phyloP scores from a whole-genome alignment of 2,113 vertebrate species.

The Lamprotornis superbus region DNA sequence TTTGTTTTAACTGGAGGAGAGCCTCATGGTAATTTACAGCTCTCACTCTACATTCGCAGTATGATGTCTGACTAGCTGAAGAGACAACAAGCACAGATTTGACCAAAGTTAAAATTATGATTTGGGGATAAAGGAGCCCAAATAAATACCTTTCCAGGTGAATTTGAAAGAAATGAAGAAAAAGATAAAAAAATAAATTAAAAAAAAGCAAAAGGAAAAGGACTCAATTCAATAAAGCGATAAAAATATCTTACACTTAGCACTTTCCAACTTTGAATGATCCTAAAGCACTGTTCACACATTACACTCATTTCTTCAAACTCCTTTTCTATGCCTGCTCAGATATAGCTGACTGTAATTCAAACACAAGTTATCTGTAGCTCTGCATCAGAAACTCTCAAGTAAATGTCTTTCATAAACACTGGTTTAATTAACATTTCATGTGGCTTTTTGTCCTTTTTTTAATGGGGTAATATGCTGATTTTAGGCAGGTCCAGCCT shows the following conservation, averaged over 20 bases:
- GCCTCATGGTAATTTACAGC: background rate
- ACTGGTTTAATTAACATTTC: background rate
- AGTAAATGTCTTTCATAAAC: background rate
- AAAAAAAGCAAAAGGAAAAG: background rate
- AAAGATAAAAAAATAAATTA: no score
- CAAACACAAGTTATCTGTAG: background rate
- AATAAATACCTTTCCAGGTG: background rate
- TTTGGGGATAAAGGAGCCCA: background rate
- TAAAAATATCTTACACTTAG: background rate
- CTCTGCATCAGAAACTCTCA: background rate
- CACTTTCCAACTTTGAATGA: background rate
- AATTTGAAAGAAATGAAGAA: background rate
- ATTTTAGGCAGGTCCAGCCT: background rate
- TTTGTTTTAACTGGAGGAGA: background rate
- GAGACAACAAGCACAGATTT: background rate
- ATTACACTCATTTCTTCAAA: background rate
- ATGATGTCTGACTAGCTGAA: background rate
- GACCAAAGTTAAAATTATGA: background rate
- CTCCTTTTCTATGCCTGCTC: background rate
- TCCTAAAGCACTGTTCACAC: background rate
- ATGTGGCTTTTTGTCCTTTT: background rate
- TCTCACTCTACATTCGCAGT: background rate
- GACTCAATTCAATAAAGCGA: background rate
- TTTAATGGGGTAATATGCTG: background rate
- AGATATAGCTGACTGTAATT: background rate